Conservation (phyloP, 2,888 invertebrate species). For the Leptopilina drosophilae region DNA sequence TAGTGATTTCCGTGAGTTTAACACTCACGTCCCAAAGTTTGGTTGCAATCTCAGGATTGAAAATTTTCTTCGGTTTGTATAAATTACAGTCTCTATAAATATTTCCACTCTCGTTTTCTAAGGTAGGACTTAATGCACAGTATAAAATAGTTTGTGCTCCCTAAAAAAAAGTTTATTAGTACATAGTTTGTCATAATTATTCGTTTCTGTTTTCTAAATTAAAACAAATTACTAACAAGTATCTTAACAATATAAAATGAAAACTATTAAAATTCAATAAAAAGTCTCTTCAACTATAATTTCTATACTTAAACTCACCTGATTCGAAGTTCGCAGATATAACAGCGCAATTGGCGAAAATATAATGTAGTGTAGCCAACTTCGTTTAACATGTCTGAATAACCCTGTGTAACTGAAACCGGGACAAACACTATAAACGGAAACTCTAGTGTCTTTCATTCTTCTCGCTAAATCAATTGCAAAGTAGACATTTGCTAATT, state of each 20-base stretch:
- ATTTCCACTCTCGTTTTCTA: constrained; percentile 83
- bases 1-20: constrained; percentile 75
- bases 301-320: constrained; percentile 78
- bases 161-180: constrained; percentile 76
- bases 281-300: too few relatives aligned
- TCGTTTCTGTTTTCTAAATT: too few relatives aligned
- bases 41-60: constrained; percentile 81
- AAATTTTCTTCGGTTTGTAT: constrained; percentile 81
- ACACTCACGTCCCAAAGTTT: constrained; percentile 86
- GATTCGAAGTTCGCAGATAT: constrained; percentile 85
- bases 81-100: constrained; percentile 87
- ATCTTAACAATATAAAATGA: too few relatives aligned
- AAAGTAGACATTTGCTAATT: constrained; percentile 87
- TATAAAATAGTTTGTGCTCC: constrained; percentile 89
- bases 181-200: too few relatives aligned
- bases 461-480: constrained; percentile 82
- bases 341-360: constrained; percentile 85
- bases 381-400: constrained; percentile 81
- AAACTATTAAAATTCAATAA: too few relatives aligned
- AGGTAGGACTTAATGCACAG: constrained; percentile 83
- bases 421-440: constrained; percentile 85
- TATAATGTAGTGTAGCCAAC: constrained; percentile 86
- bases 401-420: constrained; percentile 89
- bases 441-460: constrained; percentile 79
- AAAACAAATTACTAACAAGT: too few relatives aligned